Conservation (phyloP, 64 coral and sea anemone genomes). For the Cladopsammia gracilis region DNA sequence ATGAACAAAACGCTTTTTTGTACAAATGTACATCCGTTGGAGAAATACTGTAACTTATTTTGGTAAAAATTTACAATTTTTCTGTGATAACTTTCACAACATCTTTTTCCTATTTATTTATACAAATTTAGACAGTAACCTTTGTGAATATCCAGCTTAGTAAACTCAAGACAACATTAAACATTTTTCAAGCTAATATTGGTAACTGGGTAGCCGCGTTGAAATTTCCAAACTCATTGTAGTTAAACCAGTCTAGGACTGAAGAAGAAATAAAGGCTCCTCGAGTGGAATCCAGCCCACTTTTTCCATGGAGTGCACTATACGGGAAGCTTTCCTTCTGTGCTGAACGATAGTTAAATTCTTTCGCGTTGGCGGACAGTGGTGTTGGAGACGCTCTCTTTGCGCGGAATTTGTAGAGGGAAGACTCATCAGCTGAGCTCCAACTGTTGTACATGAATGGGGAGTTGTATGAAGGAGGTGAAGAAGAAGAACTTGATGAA, state of each 20-base stretch:
- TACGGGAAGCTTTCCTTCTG: neutral
- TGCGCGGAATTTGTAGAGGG: constrained; percentile 51
- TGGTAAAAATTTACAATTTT: constrained; percentile 58
- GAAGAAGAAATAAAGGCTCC: constrained; percentile 34
- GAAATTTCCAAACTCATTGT: constrained; percentile 49
- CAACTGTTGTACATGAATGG: constrained; percentile 83
- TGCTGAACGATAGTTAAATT: constrained; percentile 70
- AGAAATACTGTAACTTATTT: constrained; percentile 55
- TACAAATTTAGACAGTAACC: constrained; percentile 35
- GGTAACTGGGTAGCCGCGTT: constrained; percentile 39
- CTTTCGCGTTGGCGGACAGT: constrained; percentile 92
- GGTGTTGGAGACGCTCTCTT: constrained; percentile 67
- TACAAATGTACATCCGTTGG: constrained; percentile 63
- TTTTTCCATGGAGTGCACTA: neutral
- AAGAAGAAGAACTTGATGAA: constrained; percentile 66
- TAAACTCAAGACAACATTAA: constrained; percentile 2
- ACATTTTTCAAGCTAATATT: constrained; percentile 16
- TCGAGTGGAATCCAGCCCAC: constrained; percentile 51
- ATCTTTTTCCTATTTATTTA: constrained; percentile 34
- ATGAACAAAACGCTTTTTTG: constrained; percentile 55
- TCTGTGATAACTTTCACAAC: constrained; percentile 34
- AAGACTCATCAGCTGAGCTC: constrained; percentile 88
- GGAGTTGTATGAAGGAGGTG: constrained; percentile 62
- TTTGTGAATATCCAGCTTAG: neutral
- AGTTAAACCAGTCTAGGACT: constrained; percentile 37